Conservation (phyloP, 2,888 invertebrate species). For the Drosophila bunnanda region DNA sequence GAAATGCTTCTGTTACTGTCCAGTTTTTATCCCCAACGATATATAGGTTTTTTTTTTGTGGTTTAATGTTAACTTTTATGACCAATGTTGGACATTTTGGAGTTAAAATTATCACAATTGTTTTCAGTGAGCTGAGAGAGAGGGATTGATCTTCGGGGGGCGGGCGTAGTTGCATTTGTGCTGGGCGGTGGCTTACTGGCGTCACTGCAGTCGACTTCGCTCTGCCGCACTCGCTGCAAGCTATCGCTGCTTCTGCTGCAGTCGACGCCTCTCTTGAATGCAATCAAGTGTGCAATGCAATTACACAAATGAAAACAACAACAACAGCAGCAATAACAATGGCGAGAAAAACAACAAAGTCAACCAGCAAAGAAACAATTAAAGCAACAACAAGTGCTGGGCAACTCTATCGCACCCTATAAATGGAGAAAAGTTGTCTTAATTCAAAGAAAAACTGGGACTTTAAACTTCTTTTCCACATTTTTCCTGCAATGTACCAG, state of each 20-base stretch:
- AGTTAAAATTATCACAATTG: not conserved
- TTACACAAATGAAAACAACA: conserved; percentile 69
- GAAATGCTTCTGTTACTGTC: too few relatives aligned
- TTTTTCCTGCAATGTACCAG: not conserved
- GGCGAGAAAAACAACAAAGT: conserved; percentile 29
- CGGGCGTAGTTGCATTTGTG: conserved; percentile 26
- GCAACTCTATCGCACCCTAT: not conserved
- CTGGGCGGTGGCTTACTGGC: conserved; percentile 69
- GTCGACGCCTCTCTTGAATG: conserved; percentile 48
- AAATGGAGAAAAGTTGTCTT: not conserved
- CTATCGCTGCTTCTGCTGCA: conserved; percentile 24
- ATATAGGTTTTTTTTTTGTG: too few relatives aligned
- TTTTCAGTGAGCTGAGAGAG: conserved; percentile 12
- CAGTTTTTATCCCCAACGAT: not conserved
- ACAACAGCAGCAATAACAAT: conserved; percentile 22
- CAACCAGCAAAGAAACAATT: conserved; percentile 32
- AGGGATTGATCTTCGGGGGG: conserved; percentile 25
- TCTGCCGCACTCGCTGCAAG: conserved; percentile 25
- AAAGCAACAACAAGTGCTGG: conserved; percentile 41
- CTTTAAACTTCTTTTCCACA: not conserved
- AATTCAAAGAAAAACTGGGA: not conserved
- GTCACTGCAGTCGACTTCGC: conserved; percentile 57
- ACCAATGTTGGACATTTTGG: too few relatives aligned
- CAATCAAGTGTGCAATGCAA: conserved; percentile 79
- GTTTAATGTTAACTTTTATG: too few relatives aligned